Evolutionary conservation across 2,113 vertebrate species (phyloP), one percentile per base, ranked within the genome.

Genomic region (Pelusios castaneus): DNA sequence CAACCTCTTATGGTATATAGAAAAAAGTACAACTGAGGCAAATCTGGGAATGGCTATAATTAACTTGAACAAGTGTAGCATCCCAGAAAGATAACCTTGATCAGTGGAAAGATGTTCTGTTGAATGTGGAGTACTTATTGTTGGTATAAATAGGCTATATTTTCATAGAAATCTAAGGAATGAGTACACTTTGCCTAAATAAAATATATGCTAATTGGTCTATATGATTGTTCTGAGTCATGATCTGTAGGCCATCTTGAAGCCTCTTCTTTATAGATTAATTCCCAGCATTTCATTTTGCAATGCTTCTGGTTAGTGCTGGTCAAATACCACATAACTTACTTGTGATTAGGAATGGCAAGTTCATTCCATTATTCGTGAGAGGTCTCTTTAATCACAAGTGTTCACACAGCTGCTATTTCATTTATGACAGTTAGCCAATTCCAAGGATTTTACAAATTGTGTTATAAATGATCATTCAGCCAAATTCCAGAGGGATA

Each of bases 371-470:
- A 1, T 17, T 47, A 8, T 34, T 67, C 22, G 4, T 45, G 60
- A 2, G 13, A 16, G 41, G 90, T 85, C 24, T 43, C 21, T 84
- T 10, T 45, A 52, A 67, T 84, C 58, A 49, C n/a, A 83, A 85
- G 41, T 54, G 34, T 81, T 88, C 79, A 55, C 85, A 52, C 79
- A 93, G 79, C 79, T 95, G 87, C 85, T 67, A 75, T 3, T 21
- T 84, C 91, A 34, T 93, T 94, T 89, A 45, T 47, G 85, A 70
- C 45, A 60, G 24, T 60, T 79, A 87, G 84, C 5, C 80, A 27
- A 89, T 82, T 88, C 49, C 79, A 95, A 38, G 76, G 47, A 63
- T 92, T 88, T 84, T 34, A 56, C 85, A 85, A 84, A 78, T 82
- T 89, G 55, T 60, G 87, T 47, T 4, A 34, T 58, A 60, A 88